phyloP scores from a whole-genome alignment of 2,797 vertebrate species.

The Lindbergichthys nudifrons region DNA sequence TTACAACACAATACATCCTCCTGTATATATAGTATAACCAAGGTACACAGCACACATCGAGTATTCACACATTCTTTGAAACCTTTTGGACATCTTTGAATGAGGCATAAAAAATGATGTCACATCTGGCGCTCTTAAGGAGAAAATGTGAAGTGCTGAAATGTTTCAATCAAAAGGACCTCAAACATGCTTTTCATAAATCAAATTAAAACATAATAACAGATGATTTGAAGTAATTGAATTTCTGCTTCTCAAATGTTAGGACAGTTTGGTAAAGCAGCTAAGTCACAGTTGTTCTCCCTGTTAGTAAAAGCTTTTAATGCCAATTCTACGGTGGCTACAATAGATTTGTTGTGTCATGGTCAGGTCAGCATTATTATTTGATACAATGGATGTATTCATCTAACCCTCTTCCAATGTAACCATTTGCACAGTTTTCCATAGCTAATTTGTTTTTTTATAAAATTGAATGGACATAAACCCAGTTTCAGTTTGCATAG shows the following conservation, averaged over 20 bases:
- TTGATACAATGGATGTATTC: conserved; percentile 1
- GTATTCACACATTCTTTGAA: not conserved
- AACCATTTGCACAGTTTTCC: not conserved
- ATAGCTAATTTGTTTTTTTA: conserved; percentile 4
- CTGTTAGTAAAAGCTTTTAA: not conserved
- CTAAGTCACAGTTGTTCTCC: too few species aligned
- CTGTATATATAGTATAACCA: not conserved
- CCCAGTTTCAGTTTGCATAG: not conserved
- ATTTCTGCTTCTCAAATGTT: conserved; percentile 1
- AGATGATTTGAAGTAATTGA: conserved; percentile 2
- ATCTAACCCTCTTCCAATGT: not conserved
- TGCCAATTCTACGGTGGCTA: not conserved
- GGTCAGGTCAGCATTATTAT: conserved; percentile 15
- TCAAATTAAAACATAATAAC: conserved; percentile 11
- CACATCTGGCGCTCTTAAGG: conserved; percentile 3
- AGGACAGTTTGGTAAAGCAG: not conserved
- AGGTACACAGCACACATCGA: not conserved
- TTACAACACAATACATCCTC: not conserved
- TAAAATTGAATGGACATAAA: not conserved
- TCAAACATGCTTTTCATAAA: conserved; percentile 13
- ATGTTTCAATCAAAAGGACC: conserved; percentile 16
- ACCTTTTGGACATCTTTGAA: not conserved
- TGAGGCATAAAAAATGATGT: not conserved
- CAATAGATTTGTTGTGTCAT: not conserved
- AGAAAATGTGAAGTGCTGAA: conserved; percentile 2